Base-by-base conservation (phyloP, 2,113 vertebrate species). In the Zapus hudsonius region DNA sequence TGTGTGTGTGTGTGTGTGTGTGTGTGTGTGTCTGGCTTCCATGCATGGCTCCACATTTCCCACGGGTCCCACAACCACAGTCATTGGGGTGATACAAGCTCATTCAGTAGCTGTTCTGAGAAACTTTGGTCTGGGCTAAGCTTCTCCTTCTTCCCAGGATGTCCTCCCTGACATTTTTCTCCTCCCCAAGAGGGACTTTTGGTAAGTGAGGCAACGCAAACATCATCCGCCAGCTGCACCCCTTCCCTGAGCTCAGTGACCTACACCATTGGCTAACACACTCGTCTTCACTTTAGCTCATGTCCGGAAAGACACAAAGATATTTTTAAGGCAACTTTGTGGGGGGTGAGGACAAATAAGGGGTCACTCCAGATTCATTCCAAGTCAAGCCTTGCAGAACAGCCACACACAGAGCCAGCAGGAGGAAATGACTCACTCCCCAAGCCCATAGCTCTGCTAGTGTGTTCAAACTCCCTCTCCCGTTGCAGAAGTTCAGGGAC, bases 341-440 rank as follows among this genome's bases (percentile, higher is more conserved):
- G 75, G 94, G 87, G 95, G 93, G 95, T 87, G 75, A 95, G 81
- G 91, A 96, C 88, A 95, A 91, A 94, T 91, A 69, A 96, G 90
- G 74, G 95, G 90, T 96, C 94, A 97, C 74, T 95, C 70, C 83
- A 85, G 94, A 94, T 93, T 67, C 66, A 90, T 95, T 95, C 76
- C 91, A 91, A 94, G 76, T 93, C 67, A 70, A 84, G 44, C 85
- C 90, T 94, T 36, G 4, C 75, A 95, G 90, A 64, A 95, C 82
- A 97, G 79, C 75, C 87, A 80, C 80, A 52, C 79, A 94, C 87
- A 89, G 95, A 95, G 87, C 74, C 83, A 91, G 89, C 87, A 84
- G 90, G 79, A 97, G 95, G 96, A 97, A 96, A 79, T 96, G 95
- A 97, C 94, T 97, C 97, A 97, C 61, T 92, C 76, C 23, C 59